phyloP scores from a whole-genome alignment of 2,888 invertebrate species.

The Cinara cedri region DNA sequence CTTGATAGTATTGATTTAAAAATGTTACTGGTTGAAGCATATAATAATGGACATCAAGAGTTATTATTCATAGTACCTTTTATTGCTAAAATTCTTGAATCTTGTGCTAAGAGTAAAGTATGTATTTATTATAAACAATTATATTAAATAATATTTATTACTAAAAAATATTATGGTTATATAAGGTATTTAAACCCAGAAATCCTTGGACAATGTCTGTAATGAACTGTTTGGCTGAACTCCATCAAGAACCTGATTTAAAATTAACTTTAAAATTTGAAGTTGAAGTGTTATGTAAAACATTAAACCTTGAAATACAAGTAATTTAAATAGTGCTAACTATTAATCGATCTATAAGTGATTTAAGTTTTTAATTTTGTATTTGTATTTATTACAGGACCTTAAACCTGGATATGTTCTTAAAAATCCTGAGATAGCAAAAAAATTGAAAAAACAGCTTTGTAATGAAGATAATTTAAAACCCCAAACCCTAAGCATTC shows the following conservation, averaged over 20 bases:
- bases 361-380: slow-evolving; percentile 1
- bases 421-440: slow-evolving; percentile 26
- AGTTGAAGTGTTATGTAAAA: slow-evolving; percentile 97
- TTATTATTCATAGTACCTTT: slow-evolving; percentile 97
- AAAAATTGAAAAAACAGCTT: slow-evolving; percentile 1
- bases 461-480: background rate
- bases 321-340: slow-evolving; percentile 62
- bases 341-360: background rate
- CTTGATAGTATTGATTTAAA: slow-evolving; percentile 92
- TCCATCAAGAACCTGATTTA: slow-evolving; percentile 94
- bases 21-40: slow-evolving; percentile 92
- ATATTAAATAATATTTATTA: slow-evolving; percentile 9
- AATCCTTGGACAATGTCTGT: slow-evolving; percentile 99
- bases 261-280: slow-evolving; percentile 98
- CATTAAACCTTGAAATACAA: slow-evolving; percentile 82
- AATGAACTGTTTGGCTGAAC: slow-evolving; percentile 93
- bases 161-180: background rate
- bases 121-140: background rate
- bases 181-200: slow-evolving; percentile 87
- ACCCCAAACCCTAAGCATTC: background rate
- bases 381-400: slow-evolving; percentile 20
- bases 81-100: slow-evolving; percentile 95
- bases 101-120: slow-evolving; percentile 92
- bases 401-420: slow-evolving; percentile 21
- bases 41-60: slow-evolving; percentile 96